phyloP scores from a whole-genome alignment of 2,888 invertebrate genomes.

The Pardosa pseudoannulata region DNA sequence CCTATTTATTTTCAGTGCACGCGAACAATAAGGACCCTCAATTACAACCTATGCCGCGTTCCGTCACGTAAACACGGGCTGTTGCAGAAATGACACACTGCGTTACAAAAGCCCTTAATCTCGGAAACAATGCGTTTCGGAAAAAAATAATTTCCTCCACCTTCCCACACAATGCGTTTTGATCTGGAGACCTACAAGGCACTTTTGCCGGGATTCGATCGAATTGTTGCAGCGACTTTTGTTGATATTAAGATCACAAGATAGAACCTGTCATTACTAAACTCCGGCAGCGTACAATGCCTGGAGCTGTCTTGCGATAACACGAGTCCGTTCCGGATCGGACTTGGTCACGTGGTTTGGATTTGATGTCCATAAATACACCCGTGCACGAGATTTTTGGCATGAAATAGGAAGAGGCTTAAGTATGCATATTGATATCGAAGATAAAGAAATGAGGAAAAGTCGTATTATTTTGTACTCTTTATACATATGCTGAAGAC shows the following conservation, averaged over 20 bases:
- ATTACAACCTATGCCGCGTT: background rate
- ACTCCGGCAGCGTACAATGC: background rate
- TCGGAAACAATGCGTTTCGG: constrained; percentile 32
- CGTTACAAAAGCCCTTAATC: constrained; percentile 22
- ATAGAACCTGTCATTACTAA: constrained; percentile 41
- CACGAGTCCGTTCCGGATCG: too few species aligned
- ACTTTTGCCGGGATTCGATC: constrained; percentile 7
- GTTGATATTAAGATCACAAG: background rate
- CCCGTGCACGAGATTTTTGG: too few species aligned
- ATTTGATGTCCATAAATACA: background rate
- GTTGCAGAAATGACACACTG: constrained; percentile 21
- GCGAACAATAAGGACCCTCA: constrained; percentile 6
- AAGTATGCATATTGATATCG: too few species aligned
- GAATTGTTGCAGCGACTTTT: background rate
- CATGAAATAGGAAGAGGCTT: too few species aligned
- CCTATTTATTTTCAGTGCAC: background rate
- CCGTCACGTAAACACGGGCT: constrained; percentile 31
- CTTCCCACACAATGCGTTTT: constrained; percentile 36
- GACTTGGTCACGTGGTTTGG: background rate
- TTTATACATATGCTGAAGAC: too few species aligned
- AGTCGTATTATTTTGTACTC: too few species aligned
- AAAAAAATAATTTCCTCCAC: constrained; percentile 17
- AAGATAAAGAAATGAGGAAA: too few species aligned
- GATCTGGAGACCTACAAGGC: background rate
- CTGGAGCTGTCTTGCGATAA: background rate